These are phyloP conservation scores for Myopa testacea DNA, from an alignment of 2,888 invertebrate genomes.

Conservation along the genomic window DNA sequence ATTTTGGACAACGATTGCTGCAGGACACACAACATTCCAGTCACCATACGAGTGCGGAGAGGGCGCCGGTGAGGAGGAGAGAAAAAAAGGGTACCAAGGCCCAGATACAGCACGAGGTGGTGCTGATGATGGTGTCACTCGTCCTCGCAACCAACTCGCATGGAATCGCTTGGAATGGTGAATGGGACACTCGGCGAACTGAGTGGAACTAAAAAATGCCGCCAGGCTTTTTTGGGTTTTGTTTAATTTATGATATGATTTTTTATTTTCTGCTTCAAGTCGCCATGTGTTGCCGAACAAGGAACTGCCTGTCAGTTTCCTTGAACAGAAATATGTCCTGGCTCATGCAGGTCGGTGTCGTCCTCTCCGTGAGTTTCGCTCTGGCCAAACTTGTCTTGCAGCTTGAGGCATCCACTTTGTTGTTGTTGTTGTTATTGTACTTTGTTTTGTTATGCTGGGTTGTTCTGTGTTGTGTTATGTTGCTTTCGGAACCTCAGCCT, in stretches of 20 bases:
- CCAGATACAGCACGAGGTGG: neutral
- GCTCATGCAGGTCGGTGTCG: constrained; percentile 39
- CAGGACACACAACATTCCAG: constrained; percentile 20
- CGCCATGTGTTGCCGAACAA: constrained; percentile 46
- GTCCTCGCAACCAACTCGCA: constrained; percentile 11
- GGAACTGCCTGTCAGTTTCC: constrained; percentile 63
- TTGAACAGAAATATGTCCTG: constrained; percentile 45
- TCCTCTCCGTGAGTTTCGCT: constrained; percentile 57
- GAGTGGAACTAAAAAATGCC: constrained; percentile 33
- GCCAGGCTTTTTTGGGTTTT: constrained; percentile 43
- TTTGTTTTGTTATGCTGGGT: neutral
- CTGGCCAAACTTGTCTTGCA: constrained; percentile 27
- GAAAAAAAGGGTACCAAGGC: neutral
- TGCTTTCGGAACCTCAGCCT: neutral
- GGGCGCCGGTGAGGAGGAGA: neutral
- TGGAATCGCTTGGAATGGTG: constrained; percentile 10
- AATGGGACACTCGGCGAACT: constrained; percentile 27
- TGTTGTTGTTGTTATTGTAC: constrained; percentile 24
- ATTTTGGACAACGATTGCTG: constrained; percentile 29
- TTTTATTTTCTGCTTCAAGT: constrained; percentile 32
- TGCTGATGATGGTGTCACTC: constrained; percentile 22
- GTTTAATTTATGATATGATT: constrained; percentile 47
- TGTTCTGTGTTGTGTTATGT: neutral
- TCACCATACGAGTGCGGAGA: constrained; percentile 4
- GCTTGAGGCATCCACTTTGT: constrained; percentile 21